Conservation (phyloP, 2,888 invertebrate genomes). For the Cephalotes varians region DNA sequence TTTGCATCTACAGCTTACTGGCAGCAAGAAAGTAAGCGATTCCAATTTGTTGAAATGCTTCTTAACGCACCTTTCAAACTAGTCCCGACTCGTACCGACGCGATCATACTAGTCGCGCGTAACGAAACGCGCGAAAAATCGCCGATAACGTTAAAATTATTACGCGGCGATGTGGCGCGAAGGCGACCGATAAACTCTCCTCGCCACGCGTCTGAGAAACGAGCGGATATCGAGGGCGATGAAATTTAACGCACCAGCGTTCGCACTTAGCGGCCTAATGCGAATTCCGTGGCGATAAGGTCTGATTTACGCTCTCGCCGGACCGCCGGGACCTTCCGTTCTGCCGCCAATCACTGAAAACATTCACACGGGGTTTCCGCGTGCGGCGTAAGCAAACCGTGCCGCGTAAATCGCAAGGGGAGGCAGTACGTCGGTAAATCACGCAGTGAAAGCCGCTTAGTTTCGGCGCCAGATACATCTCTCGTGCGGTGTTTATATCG, state of each 20-base stretch:
- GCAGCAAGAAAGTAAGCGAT: constrained; percentile 10
- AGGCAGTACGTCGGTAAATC: constrained; percentile 67
- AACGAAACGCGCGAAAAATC: constrained; percentile 38
- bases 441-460: constrained; percentile 72
- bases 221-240: constrained; percentile 36
- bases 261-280: constrained; percentile 48
- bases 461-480: constrained; percentile 74
- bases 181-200: constrained; percentile 33
- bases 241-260: constrained; percentile 44
- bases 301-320: constrained; percentile 69
- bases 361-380: constrained; percentile 35
- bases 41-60: constrained; percentile 28
- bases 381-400: constrained; percentile 32
- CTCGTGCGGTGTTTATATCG: constrained; percentile 66
- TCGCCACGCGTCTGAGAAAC: constrained; percentile 20
- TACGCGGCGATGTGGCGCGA: constrained; percentile 14
- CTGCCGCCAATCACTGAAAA: constrained; percentile 36
- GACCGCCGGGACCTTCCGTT: constrained; percentile 57
- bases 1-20: background rate
- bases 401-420: constrained; percentile 58
- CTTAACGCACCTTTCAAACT: constrained; percentile 16
- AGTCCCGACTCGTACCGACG: background rate
- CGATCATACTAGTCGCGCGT: constrained; percentile 25
- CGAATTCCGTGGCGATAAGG: constrained; percentile 50
- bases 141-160: constrained; percentile 42